Base-by-base conservation (phyloP, 2,888 invertebrate species). In the Ernsta delagoae region DNA sequence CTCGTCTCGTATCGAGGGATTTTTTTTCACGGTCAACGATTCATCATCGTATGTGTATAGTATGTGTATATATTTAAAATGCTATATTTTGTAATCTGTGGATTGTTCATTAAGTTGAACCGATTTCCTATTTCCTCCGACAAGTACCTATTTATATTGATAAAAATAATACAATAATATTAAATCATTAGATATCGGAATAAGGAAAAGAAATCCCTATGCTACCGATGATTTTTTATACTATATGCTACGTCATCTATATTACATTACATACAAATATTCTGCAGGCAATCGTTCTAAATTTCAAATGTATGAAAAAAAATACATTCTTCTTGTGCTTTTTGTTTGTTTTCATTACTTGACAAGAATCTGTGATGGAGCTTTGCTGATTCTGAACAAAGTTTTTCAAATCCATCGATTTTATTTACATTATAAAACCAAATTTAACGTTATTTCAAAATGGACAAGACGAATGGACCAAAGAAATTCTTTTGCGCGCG, bases 401-500 rank as follows among this genome's bases (percentile, higher is more conserved):
- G 8, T 9, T 24, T 24, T 24, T 24, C 9, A 39, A 31, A 7
- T n/a, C 34, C 39, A 34, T 31, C 7, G 6, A 24, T 59, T 59
- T 41, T 34, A 63, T 39, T 59, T 59, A 16, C 50, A 57, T 63
- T 63, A 16, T 11, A 59, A 59, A 59, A 11, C 48, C 34, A 63
- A 63, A 63, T 69, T 69, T 50, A 71, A 70, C 70, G 61, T 70
- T 72, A 71, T 41, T 41, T 73, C 73, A 78, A 71, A 72, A 90
- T 89, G 88, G 87, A 87, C 72, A 85, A 82, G 72, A 75, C 75
- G 67, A 82, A 85, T 73, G 90, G 89, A 56, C 73, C 83, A 57
- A 92, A 89, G 74, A 92, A 90, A 82, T 88, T 86, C 76, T 92
- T 85, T 74, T 93, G 92, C 77, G 83, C 91, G 57, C 81, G 90